Evolutionary conservation across 2,888 invertebrate species (phyloP).

Genomic region (Cephus pulcher): DNA sequence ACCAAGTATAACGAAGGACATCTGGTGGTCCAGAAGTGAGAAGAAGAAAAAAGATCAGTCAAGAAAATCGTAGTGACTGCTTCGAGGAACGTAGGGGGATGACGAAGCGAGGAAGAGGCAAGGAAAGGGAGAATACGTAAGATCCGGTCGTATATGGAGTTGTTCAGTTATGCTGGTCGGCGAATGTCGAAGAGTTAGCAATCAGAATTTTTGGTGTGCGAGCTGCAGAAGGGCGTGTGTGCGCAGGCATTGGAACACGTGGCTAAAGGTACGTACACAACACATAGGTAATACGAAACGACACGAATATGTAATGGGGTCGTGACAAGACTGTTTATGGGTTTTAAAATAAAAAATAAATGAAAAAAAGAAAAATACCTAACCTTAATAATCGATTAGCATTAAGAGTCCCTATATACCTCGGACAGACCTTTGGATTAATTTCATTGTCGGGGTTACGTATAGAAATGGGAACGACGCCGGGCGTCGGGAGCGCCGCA

Average conservation of each 20-base stretch:
- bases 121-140: background rate
- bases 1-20: background rate
- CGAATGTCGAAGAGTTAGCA: slow-evolving; percentile 1
- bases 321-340: slow-evolving; percentile 9
- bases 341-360: background rate
- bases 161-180: background rate
- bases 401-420: background rate
- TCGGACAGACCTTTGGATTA: background rate
- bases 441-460: background rate
- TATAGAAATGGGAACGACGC: background rate
- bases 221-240: background rate
- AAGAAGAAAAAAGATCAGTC: slow-evolving; percentile 7
- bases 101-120: background rate
- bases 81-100: background rate
- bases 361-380: background rate
- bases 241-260: slow-evolving; percentile 17
- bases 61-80: background rate
- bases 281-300: slow-evolving; percentile 11
- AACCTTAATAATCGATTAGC: background rate
- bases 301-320: slow-evolving; percentile 31
- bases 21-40: background rate
- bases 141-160: background rate
- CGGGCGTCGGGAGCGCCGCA: background rate
- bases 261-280: slow-evolving; percentile 36
- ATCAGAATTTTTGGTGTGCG: slow-evolving; percentile 28